A percentile compares a stretch with the other conserved stretches of the same genome.
Conservation (phyloP, 2,113 vertebrate species). For the Acinonyx jubatus region DNA sequence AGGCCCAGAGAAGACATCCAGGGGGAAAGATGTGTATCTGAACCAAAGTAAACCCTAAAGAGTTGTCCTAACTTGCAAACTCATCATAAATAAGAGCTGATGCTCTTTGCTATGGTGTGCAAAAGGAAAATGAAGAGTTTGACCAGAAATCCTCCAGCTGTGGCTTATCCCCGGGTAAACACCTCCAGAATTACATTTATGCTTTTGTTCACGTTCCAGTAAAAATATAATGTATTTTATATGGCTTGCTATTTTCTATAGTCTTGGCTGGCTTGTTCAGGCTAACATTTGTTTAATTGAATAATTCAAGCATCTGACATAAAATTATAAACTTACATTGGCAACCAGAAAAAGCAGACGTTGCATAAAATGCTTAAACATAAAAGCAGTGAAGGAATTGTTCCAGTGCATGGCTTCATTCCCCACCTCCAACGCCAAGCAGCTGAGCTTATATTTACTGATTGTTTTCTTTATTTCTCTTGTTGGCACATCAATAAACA, state of each 20-base stretch:
- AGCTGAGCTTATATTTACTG: background rate
- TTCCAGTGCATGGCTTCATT: background rate
- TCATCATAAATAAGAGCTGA: background rate
- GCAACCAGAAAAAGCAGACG: constrained; percentile 28
- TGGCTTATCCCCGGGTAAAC: background rate
- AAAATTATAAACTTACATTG: constrained; percentile 47
- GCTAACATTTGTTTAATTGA: constrained; percentile 63
- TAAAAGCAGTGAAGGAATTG: constrained; percentile 33
- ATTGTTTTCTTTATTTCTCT: background rate
- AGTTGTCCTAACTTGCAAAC: background rate
- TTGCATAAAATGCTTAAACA: constrained; percentile 30
- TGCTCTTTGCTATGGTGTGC: background rate
- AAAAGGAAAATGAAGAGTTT: background rate
- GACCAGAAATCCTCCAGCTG: constrained; percentile 20
- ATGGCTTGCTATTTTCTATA: constrained; percentile 51
- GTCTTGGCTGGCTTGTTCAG: constrained; percentile 41
- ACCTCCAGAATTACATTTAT: constrained; percentile 18
- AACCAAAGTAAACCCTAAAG: background rate
- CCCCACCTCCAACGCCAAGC: background rate
- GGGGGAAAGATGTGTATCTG: background rate
- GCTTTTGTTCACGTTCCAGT: constrained; percentile 22
- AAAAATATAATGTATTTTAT: constrained; percentile 55
- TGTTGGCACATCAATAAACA: constrained; percentile 33
- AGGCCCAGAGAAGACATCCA: background rate
- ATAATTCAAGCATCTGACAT: constrained; percentile 62